Evolutionary conservation across 2,888 invertebrate species (phyloP).

Genomic region (Eudemis profundana): DNA sequence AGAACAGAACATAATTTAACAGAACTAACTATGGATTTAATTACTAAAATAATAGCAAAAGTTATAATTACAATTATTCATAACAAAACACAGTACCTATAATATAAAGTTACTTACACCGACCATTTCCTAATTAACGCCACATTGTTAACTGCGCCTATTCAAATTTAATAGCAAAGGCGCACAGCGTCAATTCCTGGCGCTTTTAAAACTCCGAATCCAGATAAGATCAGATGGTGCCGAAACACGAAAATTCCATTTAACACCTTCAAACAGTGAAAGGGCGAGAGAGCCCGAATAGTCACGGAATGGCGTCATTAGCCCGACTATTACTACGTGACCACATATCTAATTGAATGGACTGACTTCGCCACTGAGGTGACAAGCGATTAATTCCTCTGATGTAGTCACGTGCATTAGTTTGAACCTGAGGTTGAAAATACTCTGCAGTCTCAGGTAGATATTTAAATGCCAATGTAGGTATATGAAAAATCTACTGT

Average conservation of each 20-base stretch:
- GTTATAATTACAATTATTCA: too few relatives aligned
- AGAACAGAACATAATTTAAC: too few relatives aligned
- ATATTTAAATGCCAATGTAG: too few relatives aligned
- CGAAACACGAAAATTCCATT: conserved; percentile 75
- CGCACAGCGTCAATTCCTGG: conserved; percentile 39
- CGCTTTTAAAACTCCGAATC: conserved; percentile 53
- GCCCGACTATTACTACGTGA: conserved; percentile 60
- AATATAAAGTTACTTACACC: background rate
- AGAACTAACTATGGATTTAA: too few relatives aligned
- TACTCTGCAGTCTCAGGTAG: too few relatives aligned
- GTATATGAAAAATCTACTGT: too few relatives aligned
- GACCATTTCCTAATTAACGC: background rate
- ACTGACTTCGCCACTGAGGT: conserved; percentile 19
- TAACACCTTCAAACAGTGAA: conserved; percentile 67
- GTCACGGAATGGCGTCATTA: conserved; percentile 71
- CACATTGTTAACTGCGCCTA: conserved; percentile 48
- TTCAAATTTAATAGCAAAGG: conserved; percentile 52
- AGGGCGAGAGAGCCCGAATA: conserved; percentile 64
- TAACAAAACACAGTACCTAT: background rate
- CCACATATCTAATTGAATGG: conserved; percentile 63
- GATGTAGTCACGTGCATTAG: background rate
- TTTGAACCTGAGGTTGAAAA: too few relatives aligned
- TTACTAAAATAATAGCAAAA: background rate
- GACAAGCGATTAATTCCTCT: conserved; percentile 24
- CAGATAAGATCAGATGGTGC: conserved; percentile 62